A percentile compares a stretch with the other conserved stretches of the same genome.
Conservation (phyloP, 2,113 vertebrate species). For the Triplophysa tibetana region DNA sequence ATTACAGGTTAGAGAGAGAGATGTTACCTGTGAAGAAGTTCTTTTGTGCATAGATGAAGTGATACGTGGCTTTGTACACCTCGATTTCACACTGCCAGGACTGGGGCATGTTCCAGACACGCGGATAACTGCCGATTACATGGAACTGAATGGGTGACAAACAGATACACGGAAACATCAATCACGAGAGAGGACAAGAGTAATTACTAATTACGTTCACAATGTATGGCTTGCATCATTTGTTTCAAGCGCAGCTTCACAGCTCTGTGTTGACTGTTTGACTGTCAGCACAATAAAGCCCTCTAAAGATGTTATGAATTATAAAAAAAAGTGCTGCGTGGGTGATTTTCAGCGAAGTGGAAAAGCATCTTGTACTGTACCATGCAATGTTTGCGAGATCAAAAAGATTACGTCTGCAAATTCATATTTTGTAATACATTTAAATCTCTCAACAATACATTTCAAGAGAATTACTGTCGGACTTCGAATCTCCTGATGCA, state of each 20-base stretch:
- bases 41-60: slow-evolving; percentile 98
- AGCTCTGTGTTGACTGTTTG: not conserved
- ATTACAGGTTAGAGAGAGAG: not conserved
- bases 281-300: not conserved
- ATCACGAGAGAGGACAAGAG: no score
- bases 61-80: slow-evolving; percentile 97
- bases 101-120: slow-evolving; percentile 97
- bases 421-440: not conserved
- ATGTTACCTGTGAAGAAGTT: slow-evolving; percentile 93
- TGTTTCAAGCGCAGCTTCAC: not conserved
- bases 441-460: not conserved
- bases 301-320: not conserved
- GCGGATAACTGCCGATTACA: slow-evolving; percentile 91
- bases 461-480: slow-evolving; percentile 26
- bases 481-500: slow-evolving; percentile 5
- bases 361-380: not conserved
- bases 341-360: slow-evolving; percentile 7
- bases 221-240: not conserved
- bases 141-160: slow-evolving; percentile 80
- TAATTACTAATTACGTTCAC: not conserved
- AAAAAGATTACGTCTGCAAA: slow-evolving; percentile 24
- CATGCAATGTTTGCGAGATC: not conserved
- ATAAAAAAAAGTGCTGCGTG: slow-evolving; percentile 1
- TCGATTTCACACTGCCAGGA: slow-evolving; percentile 97
- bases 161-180: not conserved